Evolutionary conservation across 1,140 invertebrate genomes (phyloP), one percentile per base, ranked within the genome.

Genomic region (Lamellibrachia luymesi): DNA sequence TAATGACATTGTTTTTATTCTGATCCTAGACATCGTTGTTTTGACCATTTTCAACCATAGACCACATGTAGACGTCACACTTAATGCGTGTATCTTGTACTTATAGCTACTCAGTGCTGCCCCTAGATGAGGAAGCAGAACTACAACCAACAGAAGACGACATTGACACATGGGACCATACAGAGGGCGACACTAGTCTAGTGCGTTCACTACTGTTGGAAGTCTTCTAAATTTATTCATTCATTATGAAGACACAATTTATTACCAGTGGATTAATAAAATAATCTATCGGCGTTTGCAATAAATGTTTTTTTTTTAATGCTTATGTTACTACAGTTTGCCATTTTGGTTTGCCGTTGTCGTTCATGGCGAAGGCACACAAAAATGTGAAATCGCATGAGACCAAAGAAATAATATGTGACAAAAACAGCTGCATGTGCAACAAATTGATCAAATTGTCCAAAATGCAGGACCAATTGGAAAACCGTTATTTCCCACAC

Each of bases 81-180:
- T 6, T 56, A 56, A 56, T 56, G 52, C 17, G 6, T 56, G 52
- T 17, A 6, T 8, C 52, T 51, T 93, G 13, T 93, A 51, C 90
- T 92, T 95, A 92, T 93, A 97, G 97, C 94, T 97, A 97, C 95
- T 97, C 97, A 4, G 95, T 96, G 4, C 94, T 96, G 49, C 97
- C 97, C 50, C 94, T 95, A 6, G 97, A 97, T 94, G 97, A 97
- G 56, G 97, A 96, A 94, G 94, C 93, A 56, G 95, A 95, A 51
- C 96, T 89, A 96, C 97, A 94, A 95, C 94, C 89, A 51, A 94
- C 51, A 64, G 2, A 92, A 80, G 93, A 96, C 90, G 97, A 97
- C 94, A 94, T 96, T 91, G 95, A 96, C 96, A 96, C 50, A 95
- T 51, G 50, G 25, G 22, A 92, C 17, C 1, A 80, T 10, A 17